Percentiles rank a stretch among this genome's conserved stretches.
Evolutionary conservation across 2,888 invertebrate genomes (phyloP).

Genomic region (Bursaphelenchus okinawaensis): DNA sequence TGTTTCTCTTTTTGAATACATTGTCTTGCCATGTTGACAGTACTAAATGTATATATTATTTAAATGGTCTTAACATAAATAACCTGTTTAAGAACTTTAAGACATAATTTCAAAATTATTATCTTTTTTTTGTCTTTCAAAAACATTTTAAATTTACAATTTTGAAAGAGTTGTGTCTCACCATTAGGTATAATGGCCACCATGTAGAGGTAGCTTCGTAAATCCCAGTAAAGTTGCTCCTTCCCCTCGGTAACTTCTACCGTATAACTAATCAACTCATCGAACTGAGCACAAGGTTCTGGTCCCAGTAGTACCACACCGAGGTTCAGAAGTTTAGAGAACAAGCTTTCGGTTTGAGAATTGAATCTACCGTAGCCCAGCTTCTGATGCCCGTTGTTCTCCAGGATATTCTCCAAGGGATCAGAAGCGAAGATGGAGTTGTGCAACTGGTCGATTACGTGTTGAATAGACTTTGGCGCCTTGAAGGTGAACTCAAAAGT

Average conservation of each 20-base stretch:
- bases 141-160: too few relatives aligned
- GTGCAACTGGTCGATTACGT: constrained; percentile 10
- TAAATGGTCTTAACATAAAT: too few relatives aligned
- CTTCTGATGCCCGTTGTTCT: not conserved
- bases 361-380: not conserved
- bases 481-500: not conserved
- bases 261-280: constrained; percentile 18
- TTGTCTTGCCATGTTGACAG: constrained; percentile 17
- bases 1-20: constrained; percentile 1
- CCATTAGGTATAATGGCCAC: constrained; percentile 26
- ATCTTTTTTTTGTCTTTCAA: too few relatives aligned
- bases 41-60: too few relatives aligned
- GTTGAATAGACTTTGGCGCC: constrained; percentile 9
- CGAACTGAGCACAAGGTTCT: constrained; percentile 16
- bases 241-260: constrained; percentile 3
- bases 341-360: constrained; percentile 1
- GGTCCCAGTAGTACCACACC: not conserved
- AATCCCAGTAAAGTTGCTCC: constrained; percentile 22
- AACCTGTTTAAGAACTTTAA: too few relatives aligned
- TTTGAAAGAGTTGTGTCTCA: not conserved
- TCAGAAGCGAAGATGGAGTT: constrained; percentile 17
- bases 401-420: constrained; percentile 15
- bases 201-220: constrained; percentile 25
- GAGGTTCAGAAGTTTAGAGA: not conserved
- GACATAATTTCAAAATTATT: too few relatives aligned